Percentiles rank a stretch among this genome's conserved stretches.
phyloP scores from a whole-genome alignment of 2,113 vertebrate species.

The Aepyceros melampus region DNA sequence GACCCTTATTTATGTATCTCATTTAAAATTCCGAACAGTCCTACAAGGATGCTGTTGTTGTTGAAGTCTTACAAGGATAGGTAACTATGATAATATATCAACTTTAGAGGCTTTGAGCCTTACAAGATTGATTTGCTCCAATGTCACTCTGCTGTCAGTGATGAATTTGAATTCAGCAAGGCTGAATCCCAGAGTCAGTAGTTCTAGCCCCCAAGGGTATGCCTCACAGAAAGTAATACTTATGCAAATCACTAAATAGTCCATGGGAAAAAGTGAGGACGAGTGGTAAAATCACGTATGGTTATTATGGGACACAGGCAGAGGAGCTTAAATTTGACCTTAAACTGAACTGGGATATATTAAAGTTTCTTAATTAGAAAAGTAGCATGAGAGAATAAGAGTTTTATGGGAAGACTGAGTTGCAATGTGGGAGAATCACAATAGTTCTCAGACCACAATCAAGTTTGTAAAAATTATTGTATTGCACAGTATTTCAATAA shows the following conservation, averaged over 20 bases:
- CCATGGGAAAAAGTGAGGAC: not conserved
- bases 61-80: not conserved
- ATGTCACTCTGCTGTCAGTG: not conserved
- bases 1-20: not conserved
- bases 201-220: fast-evolving
- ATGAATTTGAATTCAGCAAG: not conserved
- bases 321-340: not conserved
- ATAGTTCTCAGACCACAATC: not conserved
- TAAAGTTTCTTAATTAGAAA: not conserved
- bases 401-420: not conserved
- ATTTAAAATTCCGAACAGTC: not conserved
- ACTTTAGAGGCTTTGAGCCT: not conserved
- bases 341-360: not conserved
- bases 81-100: not conserved
- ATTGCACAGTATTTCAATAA: not conserved
- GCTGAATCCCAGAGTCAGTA: not conserved
- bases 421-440: not conserved
- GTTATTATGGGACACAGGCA: not conserved
- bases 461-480: not conserved
- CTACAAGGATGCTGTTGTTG: not conserved
- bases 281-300: fast-evolving
- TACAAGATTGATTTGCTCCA: not conserved
- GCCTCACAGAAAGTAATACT: not conserved
- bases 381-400: not conserved
- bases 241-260: not conserved